Evolutionary conservation across 1,140 invertebrate species (phyloP).

Genomic region (Thaumatotibia leucotreta): DNA sequence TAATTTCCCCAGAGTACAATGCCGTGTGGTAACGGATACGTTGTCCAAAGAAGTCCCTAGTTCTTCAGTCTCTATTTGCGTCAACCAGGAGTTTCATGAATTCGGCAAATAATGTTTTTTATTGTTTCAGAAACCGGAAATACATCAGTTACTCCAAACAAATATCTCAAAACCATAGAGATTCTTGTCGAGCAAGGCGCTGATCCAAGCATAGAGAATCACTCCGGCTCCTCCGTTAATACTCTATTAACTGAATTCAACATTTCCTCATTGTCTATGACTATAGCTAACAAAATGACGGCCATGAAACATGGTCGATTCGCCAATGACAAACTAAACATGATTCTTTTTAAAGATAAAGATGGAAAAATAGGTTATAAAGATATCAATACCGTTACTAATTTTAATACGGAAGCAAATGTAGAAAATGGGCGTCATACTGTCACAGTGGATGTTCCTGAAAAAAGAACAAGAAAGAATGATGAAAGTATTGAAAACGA

Average conservation of each 20-base stretch:
- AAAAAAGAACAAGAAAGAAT: not conserved
- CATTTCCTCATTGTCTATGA: conserved; percentile 31
- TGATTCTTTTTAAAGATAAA: conserved; percentile 34
- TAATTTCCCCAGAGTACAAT: too few relatives aligned
- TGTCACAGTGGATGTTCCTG: not conserved
- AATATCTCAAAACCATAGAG: conserved; percentile 44
- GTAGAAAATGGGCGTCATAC: not conserved
- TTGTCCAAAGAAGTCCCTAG: too few relatives aligned
- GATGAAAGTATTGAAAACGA: not conserved
- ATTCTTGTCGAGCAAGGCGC: conserved; percentile 41
- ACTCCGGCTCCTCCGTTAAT: conserved; percentile 37
- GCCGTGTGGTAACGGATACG: too few relatives aligned
- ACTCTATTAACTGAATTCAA: conserved; percentile 41
- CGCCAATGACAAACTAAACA: conserved; percentile 13
- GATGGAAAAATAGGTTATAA: conserved; percentile 26
- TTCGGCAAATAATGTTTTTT: not conserved
- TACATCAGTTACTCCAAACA: conserved; percentile 28
- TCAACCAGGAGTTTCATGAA: too few relatives aligned
- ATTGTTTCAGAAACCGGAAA: conserved; percentile 38
- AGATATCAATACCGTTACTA: not conserved
- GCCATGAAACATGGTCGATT: conserved; percentile 21
- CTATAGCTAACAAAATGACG: conserved; percentile 46
- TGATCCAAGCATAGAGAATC: conserved; percentile 39
- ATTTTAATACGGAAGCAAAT: not conserved
- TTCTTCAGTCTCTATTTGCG: too few relatives aligned